Evolutionary conservation across 2,113 vertebrate species (phyloP), one percentile per base, ranked within the genome.

Genomic region (Pampusana beccarii): DNA sequence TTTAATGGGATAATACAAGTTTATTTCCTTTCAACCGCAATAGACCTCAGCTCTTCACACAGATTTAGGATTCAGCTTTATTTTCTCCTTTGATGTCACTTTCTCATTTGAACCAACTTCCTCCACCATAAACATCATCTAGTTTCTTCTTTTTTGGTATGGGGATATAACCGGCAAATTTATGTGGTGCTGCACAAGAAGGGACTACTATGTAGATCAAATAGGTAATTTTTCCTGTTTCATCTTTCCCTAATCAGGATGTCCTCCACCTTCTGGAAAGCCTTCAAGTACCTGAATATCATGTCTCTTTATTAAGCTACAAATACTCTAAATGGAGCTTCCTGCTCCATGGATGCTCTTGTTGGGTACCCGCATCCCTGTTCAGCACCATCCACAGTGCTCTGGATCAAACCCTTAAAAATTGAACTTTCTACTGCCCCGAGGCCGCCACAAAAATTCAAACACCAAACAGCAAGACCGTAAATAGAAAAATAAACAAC

Each of bases 1-100:
- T 60, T 94, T 77, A 67, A 74, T 53, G 53, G 11, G 72, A 69
- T 34, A 80, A 57, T 34, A 42, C 10, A 79, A 50, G 33, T 78
- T 93, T 62, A 40, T 80, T 92, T 56, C 53, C 21, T 89, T 92
- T 75, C 38, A 69, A 20, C 53, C 26, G 13, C 42, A 92, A 82
- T 10, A 38, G 28, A 38, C 19, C 58, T 90, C 64, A 31, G 25
- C 26, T 80, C 83, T 66, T 38, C 48, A 89, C 29, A 65, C 19
- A 75, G 56, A 16, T 36, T 50, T 40, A 62, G n/a, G 26, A 51
- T 74, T 89, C 44, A 82, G 38, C 24, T 67, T 74, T 56, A 16
- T 60, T 91, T 85, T 57, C 62, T 40, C 48, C 40, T 91, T 72
- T 53, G 40, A 21, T 83, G 70, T 66, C 40, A 14, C 38, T 77